Conservation (phyloP, 2,888 invertebrate species). For the Sepiola atlantica region DNA sequence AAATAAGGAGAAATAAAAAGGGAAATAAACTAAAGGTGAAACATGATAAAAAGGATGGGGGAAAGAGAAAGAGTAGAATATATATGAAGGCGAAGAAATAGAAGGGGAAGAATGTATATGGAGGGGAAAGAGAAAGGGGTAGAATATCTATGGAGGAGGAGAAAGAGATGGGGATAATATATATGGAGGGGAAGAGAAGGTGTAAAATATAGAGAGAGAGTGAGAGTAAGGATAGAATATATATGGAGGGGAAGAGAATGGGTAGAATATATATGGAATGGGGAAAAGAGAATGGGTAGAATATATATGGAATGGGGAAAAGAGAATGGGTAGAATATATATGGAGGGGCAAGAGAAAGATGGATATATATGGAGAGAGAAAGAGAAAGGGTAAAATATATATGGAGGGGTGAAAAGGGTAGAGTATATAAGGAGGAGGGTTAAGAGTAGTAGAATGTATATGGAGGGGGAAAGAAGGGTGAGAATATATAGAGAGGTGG, state of each 20-base stretch:
- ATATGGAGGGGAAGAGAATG: neutral
- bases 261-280: too few relatives aligned
- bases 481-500: neutral
- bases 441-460: neutral
- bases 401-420: too few relatives aligned
- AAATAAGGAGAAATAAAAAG: neutral
- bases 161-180: neutral
- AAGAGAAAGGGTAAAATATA: neutral
- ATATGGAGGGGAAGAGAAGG: neutral
- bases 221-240: too few relatives aligned
- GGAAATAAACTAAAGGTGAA: neutral
- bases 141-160: neutral
- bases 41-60: neutral
- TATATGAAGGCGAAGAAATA: too few relatives aligned
- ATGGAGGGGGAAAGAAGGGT: neutral
- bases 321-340: neutral
- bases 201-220: neutral
- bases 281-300: neutral
- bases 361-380: neutral
- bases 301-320: neutral
- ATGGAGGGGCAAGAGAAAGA: neutral
- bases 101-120: neutral
- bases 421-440: too few relatives aligned
- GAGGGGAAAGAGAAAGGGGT: neutral
- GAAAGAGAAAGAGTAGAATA: neutral